Percentiles rank a stretch among this genome's conserved stretches.
phyloP scores from a whole-genome alignment of 2,113 vertebrate species.

The Carassius auratus region DNA sequence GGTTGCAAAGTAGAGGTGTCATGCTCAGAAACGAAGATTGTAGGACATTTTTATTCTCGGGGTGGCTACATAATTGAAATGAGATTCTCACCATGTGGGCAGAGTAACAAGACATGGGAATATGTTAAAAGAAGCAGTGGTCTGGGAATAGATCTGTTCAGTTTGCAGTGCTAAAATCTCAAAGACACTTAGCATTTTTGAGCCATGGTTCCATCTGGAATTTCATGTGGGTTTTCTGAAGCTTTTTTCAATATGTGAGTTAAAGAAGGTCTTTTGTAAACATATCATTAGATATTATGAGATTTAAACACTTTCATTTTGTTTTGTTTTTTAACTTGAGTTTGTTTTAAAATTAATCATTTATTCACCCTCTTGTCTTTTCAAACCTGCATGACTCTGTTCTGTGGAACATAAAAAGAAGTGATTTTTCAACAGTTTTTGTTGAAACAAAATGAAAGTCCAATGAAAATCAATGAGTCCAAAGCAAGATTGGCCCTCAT shows the following conservation, averaged over 20 bases:
- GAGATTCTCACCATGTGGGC: conserved; percentile 23
- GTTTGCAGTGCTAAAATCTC: background rate
- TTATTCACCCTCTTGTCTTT: background rate
- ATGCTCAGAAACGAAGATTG: conserved; percentile 5
- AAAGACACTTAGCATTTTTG: background rate
- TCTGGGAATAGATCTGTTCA: background rate
- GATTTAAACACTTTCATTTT: background rate
- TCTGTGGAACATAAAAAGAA: background rate
- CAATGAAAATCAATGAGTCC: no score
- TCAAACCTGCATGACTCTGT: background rate
- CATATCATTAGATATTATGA: background rate
- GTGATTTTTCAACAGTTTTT: no score
- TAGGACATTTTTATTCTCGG: conserved; percentile 36
- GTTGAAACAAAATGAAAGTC: no score
- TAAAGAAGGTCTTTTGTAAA: background rate
- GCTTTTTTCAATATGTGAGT: background rate
- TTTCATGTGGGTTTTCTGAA: background rate
- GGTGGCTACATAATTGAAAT: conserved; percentile 35
- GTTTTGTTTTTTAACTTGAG: no score
- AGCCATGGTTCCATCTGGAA: background rate
- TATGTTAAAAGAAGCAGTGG: background rate
- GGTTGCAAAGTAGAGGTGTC: conserved; percentile 33
- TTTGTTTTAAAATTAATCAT: background rate
- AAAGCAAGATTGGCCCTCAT: no score
- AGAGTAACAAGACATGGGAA: conserved; percentile 26